Evolutionary conservation across 2,797 vertebrate genomes (phyloP), one percentile per base, ranked within the genome.

Genomic region (Sylvia borin): DNA sequence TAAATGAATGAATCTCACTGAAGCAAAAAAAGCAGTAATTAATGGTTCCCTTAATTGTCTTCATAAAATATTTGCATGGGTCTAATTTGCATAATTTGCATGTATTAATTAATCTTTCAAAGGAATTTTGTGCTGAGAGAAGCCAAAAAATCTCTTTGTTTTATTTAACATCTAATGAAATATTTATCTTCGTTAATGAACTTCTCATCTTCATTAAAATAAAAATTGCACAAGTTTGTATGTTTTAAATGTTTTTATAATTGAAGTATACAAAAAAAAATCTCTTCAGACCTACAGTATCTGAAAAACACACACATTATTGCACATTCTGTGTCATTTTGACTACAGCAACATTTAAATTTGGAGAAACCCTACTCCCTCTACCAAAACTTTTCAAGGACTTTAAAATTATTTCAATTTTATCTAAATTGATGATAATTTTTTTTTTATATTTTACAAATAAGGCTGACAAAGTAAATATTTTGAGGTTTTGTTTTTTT

Each of bases 51-150:
- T 99, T 99, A 99, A 99, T 99, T 99, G 99, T 99, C 99, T 99
- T 99, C 99, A 99, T 99, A 99, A 99, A 99, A 99, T 99, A 99
- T 99, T 99, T 99, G 99, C 99, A 99, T 99, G 99, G 99, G 99
- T 99, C 99, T 99, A 99, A 99, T 99, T 99, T 99, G 99, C 99
- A 99, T 99, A 99, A 99, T 99, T 99, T 99, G 99, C 99, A 99
- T 99, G 99, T 99, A 99, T 99, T 99, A 99, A 99, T 99, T 99
- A 99, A 99, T 99, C 99, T 99, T 99, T 99, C 99, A 99, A 99
- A 99, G 99, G 99, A 99, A 99, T 99, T 99, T 99, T 99, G 98
- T 99, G 99, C 99, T 99, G 99, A 99, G 99, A 99, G 99, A 99
- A 99, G 99, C 99, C 99, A 99, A 99, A 99, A 99, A 99, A 98